Base-by-base conservation (phyloP, 2,888 invertebrate genomes). In the Synanthedon myopaeformis region DNA sequence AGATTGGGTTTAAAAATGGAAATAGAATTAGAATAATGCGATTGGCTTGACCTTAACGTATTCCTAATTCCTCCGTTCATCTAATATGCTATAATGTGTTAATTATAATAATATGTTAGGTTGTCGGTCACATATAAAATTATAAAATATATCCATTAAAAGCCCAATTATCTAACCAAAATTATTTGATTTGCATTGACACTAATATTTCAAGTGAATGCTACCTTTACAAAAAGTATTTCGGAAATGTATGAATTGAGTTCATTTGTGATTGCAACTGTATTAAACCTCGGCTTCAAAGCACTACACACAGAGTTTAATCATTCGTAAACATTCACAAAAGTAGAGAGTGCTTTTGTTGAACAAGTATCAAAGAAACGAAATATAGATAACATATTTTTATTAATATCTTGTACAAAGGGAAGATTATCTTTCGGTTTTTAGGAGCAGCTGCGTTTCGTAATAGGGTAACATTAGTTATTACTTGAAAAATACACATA, bases 341-440 rank as follows among this genome's bases (percentile, higher is more conserved):
- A 78, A 67, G 79, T 69, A 67, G 58, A 67, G 62, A 61, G 13
- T 61, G 65, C 76, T 72, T 78, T 87, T 86, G 87, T 84, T 73
- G 71, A 71, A 66, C 74, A 76, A 76, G 73, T 74, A 78, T 69
- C 74, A 73, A 68, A 82, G 79, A 79, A 80, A 76, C 69, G 74
- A 70, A 78, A 78, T 80, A 82, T 82, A 69, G 73, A 77, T 65
- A 35, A 70, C 79, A 86, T 85, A 86, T 87, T 86, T 85, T 87
- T 87, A 86, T 86, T 86, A 87, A 87, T 87, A 86, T 76, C 71
- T 65, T 58, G 57, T 56, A 86, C 86, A 87, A 87, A 76, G 68
- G 81, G 73, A 73, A 83, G 86, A 85, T 87, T 86, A 87, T 80
- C 82, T 79, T 72, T 70, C 72, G 76, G 79, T 77, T 77, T 64